Percentiles rank a stretch among this genome's conserved stretches.
Conservation (phyloP, 1,140 invertebrate species). For the Episyrphus balteatus region DNA sequence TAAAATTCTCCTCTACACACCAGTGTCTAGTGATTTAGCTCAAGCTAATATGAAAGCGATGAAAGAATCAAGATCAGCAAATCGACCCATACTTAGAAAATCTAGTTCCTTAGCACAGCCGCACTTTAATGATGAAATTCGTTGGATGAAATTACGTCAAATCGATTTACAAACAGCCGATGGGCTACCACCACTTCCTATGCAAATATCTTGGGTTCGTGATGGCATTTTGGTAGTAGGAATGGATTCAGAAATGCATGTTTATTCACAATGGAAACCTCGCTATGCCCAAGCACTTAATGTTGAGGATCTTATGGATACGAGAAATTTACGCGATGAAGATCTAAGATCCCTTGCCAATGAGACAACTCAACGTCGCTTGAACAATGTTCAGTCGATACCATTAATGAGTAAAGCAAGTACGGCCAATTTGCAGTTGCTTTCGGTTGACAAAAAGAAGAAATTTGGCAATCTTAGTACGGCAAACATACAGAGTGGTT, state of each 20-base stretch:
- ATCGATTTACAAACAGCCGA: constrained; percentile 90
- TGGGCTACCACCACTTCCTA: constrained; percentile 88
- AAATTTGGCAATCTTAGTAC: constrained; percentile 9
- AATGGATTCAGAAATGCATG: constrained; percentile 99
- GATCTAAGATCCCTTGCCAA: constrained; percentile 62
- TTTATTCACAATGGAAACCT: constrained; percentile 96
- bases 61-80: constrained; percentile 68
- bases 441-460: constrained; percentile 53
- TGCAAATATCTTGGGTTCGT: constrained; percentile 97
- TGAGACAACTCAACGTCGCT: constrained; percentile 52
- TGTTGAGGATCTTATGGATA: constrained; percentile 43
- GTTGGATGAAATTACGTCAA: constrained; percentile 91
- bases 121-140: constrained; percentile 73
- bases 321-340: constrained; percentile 66
- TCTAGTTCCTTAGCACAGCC: constrained; percentile 75
- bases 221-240: constrained; percentile 96
- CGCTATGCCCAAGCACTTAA: constrained; percentile 18
- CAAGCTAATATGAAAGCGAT: constrained; percentile 80
- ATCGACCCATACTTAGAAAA: constrained; percentile 72
- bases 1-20: constrained; percentile 76
- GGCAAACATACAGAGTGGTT: background rate
- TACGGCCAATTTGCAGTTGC: constrained; percentile 67
- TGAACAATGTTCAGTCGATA: constrained; percentile 64
- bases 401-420: constrained; percentile 69
- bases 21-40: constrained; percentile 78